Evolutionary conservation across 2,113 vertebrate species (phyloP).

Genomic region (Rhinolophus sinicus): DNA sequence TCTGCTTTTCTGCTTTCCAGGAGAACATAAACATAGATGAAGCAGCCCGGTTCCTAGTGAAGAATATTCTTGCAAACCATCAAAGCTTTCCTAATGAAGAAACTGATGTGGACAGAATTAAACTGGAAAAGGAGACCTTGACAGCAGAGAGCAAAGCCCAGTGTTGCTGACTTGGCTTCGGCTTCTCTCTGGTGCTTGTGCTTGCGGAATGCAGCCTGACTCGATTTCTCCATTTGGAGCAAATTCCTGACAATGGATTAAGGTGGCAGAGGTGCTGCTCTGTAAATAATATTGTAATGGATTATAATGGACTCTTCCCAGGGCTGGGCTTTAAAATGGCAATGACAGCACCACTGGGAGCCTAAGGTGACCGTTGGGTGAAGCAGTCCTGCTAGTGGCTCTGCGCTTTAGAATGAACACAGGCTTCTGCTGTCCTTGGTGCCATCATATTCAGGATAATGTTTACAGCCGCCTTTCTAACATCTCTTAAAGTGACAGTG

Average conservation of each 20-base stretch:
- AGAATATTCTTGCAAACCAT: constrained; percentile 94
- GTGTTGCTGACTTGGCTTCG: constrained; percentile 91
- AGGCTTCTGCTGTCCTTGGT: constrained; percentile 1
- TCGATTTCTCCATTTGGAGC: not conserved
- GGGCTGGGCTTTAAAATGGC: constrained; percentile 41
- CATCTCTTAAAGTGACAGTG: not conserved
- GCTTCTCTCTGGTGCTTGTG: rapidly evolving
- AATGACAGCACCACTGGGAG: not conserved
- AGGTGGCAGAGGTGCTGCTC: constrained; percentile 48
- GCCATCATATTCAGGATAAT: constrained; percentile 66
- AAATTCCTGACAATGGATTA: constrained; percentile 38
- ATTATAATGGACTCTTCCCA: constrained; percentile 37
- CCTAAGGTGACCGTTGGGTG: constrained; percentile 50
- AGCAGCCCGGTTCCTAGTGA: constrained; percentile 96
- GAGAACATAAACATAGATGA: constrained; percentile 98
- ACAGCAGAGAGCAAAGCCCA: constrained; percentile 93
- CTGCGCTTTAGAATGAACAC: not conserved
- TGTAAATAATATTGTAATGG: not conserved
- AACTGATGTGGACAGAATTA: constrained; percentile 91
- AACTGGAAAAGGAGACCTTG: constrained; percentile 89
- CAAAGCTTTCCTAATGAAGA: constrained; percentile 93
- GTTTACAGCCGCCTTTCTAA: constrained; percentile 75
- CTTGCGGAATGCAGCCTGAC: constrained; percentile 12
- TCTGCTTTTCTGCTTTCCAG: constrained; percentile 81
- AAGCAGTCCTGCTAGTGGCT: constrained; percentile 25